phyloP scores from a whole-genome alignment of 2,888 invertebrate species.

The Tricholauxania praeusta region DNA sequence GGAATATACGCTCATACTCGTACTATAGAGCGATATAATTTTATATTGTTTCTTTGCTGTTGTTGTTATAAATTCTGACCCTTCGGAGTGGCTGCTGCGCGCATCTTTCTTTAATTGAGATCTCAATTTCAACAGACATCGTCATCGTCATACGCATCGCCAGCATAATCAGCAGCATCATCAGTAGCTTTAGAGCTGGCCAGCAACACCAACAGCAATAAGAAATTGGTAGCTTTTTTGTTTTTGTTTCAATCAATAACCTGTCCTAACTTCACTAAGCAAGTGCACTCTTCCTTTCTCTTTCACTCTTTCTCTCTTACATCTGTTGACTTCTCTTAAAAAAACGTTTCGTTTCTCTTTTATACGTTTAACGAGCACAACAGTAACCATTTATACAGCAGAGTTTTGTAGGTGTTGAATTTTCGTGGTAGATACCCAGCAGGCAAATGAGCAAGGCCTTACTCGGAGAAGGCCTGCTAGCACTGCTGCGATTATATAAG shows the following conservation, averaged over 20 bases:
- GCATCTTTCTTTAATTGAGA: slow-evolving; percentile 14
- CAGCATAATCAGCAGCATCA: background rate
- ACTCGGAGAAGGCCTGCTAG: no score
- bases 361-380: no score
- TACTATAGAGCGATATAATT: background rate
- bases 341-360: no score
- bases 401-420: no score
- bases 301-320: background rate
- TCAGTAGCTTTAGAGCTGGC: background rate
- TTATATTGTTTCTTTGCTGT: slow-evolving; percentile 12
- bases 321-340: background rate
- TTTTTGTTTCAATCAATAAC: background rate
- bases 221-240: background rate
- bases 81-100: slow-evolving; percentile 2
- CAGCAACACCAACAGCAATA: slow-evolving; percentile 2
- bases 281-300: background rate
- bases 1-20: no score
- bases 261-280: background rate
- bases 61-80: slow-evolving; percentile 10
- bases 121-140: slow-evolving; percentile 18
- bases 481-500: no score
- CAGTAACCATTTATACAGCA: no score
- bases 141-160: background rate
- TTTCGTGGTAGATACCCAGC: no score
- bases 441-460: no score